These are phyloP conservation scores for Periphyllus acericola DNA, from an alignment of 2,888 invertebrate species.

Conservation along the genomic window DNA sequence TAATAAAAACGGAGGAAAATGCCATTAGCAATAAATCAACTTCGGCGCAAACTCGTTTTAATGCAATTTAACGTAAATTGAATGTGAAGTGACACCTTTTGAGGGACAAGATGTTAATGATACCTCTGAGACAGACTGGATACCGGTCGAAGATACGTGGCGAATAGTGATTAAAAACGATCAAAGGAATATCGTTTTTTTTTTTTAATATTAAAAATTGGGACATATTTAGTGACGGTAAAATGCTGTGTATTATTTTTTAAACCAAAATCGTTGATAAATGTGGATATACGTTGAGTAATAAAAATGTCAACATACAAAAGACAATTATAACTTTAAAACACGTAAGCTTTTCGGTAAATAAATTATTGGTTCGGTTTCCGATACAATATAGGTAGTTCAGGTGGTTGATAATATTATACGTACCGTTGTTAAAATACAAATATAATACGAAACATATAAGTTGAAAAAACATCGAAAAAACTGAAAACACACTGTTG, in stretches of 20 bases:
- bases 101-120: conserved; percentile 40
- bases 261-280: no score
- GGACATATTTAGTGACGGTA: neutral
- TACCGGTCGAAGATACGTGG: neutral
- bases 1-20: neutral
- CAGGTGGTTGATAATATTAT: no score
- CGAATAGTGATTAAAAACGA: conserved; percentile 5
- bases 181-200: neutral
- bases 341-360: neutral
- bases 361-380: neutral
- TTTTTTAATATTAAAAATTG: neutral
- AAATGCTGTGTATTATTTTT: no score
- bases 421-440: no score
- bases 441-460: no score
- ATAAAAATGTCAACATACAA: neutral
- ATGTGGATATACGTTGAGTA: no score
- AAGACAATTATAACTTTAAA: neutral
- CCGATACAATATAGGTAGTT: no score
- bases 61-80: conserved; percentile 54
- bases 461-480: no score
- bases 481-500: no score
- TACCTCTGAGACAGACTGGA: conserved; percentile 1
- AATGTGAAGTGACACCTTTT: conserved; percentile 47
- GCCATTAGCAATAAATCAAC: conserved; percentile 60
- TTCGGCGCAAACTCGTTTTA: conserved; percentile 50